Base-by-base conservation (phyloP, 2,797 vertebrate genomes). In the Helicolenus hilgendorfi region DNA sequence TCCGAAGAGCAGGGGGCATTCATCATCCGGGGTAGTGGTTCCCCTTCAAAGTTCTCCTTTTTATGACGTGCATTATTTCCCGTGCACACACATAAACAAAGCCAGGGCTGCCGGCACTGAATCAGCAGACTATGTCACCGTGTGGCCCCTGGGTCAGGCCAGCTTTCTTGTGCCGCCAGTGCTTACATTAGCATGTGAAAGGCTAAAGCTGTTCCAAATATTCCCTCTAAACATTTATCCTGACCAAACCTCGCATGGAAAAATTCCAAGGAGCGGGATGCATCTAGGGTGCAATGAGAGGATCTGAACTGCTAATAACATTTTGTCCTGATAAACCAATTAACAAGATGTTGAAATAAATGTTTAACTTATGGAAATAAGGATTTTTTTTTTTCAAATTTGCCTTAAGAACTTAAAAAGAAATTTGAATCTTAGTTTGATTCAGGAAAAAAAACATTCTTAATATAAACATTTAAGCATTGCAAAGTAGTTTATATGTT, bases 51-150 rank as follows among this genome's bases (percentile, higher is more conserved):
- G 96, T 96, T 95, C 94, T 94, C 93, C 91, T 90, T 95, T 96
- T 96, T 97, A 97, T 97, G 97, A 97, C 93, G 96, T 98, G 98
- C 97, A 97, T 97, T 98, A 98, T 98, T 98, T 98, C 98, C 98
- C 92, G 90, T 96, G 94, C 95, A 89, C 96, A 95, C 94, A 96
- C 96, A 97, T 98, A 98, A 98, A 98, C 97, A 98, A 96, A 98
- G 91, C 92, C 93, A 72, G 89, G 73, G 86, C 94, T 95, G 93
- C 91, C 94, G 94, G 95, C 90, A 96, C 96, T 97, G 97, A 98
- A 98, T 98, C 98, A 98, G 97, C 96, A 95, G 96, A 97, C 93
- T 95, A 97, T 98, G 98, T 98, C 97, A 97, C 95, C 91, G 93
- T 91, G 94, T 94, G 96, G 95, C 96, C 97, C 95, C 94, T 83